Base-by-base conservation (phyloP, 2,888 invertebrate species). In the Schrankia costaestrigalis region DNA sequence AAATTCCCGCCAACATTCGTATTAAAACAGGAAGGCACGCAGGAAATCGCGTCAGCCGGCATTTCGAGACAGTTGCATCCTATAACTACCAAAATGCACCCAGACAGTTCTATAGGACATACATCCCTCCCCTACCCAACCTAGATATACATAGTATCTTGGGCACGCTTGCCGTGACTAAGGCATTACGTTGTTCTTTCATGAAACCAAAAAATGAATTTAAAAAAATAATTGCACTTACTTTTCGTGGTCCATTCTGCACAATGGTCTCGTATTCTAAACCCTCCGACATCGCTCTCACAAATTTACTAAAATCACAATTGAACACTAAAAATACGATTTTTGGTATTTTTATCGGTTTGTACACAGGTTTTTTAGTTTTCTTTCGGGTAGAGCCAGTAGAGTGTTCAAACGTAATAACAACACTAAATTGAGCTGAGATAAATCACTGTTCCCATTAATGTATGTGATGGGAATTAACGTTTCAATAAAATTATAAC, bases 241-340 rank as follows among this genome's bases (percentile, higher is more conserved):
- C 91, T 90, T 91, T 91, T 84, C 89, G 89, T 38, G 91, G 91
- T 59, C 91, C 91, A 78, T 90, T 90, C 71, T 91, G 90, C 59
- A 90, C 89, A 58, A 90, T 89, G 74, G 86, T 90, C 65, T 91
- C 91, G 78, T 91, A 91, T 84, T 91, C 91, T 78, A 90, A 84
- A 66, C 90, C 91, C 78, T 91, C 91, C 51, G 89, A 84, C 89
- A 89, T 90, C 61, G 63, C 68, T 71, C 65, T 71, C 77, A 78
- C 74, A 75, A n/a, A 65, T 65, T 69, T 64, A 59, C 57, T 63
- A 58, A 64, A 73, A 69, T 65, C 77, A 79, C 79, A 66, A 63
- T 64, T 73, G 71, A 67, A 67, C 70, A 66, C 67, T 62, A 71
- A 72, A 61, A 58, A 46, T 43, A 45, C 42, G 54, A 54, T 63